Base-by-base conservation (phyloP, 92 coral and sea anemone species). In the Hydrozoanthus gracilis region DNA sequence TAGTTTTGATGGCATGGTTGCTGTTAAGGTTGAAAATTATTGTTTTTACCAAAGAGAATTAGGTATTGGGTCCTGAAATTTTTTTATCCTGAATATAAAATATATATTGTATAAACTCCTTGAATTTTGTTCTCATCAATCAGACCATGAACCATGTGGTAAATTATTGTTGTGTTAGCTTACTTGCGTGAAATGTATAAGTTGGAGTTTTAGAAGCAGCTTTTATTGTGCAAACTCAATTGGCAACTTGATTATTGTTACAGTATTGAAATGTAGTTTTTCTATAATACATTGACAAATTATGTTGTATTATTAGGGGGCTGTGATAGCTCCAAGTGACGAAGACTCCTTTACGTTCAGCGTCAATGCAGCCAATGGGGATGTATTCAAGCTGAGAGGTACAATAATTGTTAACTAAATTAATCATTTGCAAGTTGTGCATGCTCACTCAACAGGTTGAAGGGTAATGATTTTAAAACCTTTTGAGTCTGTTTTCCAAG, bases 341-440 rank as follows among this genome's bases (percentile, higher is more conserved):
- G 99, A 96, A 73, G 99, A 96, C 60, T 96, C 99, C 6, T 95
- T 95, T 56, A 96, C 99, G 27, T 96, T 96, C 79, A 92, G 97
- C 83, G 99, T 96, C 45, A 96, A 92, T 90, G 99, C 99, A 20
- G 94, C 96, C 14, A 96, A 96, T 93, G 99, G 99, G 4, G 99
- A 96, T 86, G 92, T 96, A 68, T 96, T 96, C 80, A 96, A 93
- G 88, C 93, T 96, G 5, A 86, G 99, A 95, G 99, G 99, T 96
- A 92, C 51, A 72, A 12, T 46, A n/a, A n/a, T 62, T 62, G 69
- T 64, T 64, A 4, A 64, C 18, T 68, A 17, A 16, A 68, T 1
- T 17, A 8, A 64, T 54, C 61, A 27, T 2, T 54, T 0, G 2
- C 61, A 54, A 2, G 61, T 27, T 27, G 39, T 27, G 39, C 39